Evolutionary conservation across 2,888 invertebrate species (phyloP).

Genomic region (Yponomeuta malinellus): DNA sequence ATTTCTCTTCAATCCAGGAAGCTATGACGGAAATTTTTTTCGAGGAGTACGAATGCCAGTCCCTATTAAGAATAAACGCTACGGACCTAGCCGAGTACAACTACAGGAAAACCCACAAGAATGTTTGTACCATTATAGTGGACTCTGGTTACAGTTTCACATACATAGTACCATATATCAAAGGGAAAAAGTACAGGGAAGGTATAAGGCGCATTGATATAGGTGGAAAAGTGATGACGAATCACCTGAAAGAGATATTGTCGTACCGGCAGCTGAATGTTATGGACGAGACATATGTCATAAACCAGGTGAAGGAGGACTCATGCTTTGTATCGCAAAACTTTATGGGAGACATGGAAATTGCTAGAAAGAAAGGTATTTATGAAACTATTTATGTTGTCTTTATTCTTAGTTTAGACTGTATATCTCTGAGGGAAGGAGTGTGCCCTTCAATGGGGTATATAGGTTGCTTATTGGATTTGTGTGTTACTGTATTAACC

Average conservation of each 20-base stretch:
- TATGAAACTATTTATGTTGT: no score
- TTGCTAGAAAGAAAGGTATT: constrained; percentile 71
- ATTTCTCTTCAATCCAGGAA: constrained; percentile 94
- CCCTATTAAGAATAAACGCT: constrained; percentile 86
- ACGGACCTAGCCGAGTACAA: constrained; percentile 87
- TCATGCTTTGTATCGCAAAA: constrained; percentile 93
- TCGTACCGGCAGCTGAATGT: constrained; percentile 98
- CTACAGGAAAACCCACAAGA: constrained; percentile 73
- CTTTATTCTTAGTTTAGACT: no score
- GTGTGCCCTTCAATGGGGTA: no score
- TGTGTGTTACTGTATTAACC: no score
- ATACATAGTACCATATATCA: constrained; percentile 93
- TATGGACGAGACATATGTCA: constrained; percentile 98
- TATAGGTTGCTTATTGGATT: no score
- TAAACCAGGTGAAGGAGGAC: constrained; percentile 99
- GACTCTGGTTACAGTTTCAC: constrained; percentile 98
- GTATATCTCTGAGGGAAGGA: no score
- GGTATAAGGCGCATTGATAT: constrained; percentile 92
- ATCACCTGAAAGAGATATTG: constrained; percentile 97
- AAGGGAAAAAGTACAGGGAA: constrained; percentile 79
- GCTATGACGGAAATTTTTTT: constrained; percentile 97
- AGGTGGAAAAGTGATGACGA: constrained; percentile 97
- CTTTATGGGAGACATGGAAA: constrained; percentile 86
- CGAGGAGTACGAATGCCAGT: constrained; percentile 95
- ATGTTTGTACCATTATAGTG: constrained; percentile 86